These are phyloP conservation scores for Dolichallabes microphthalmus DNA, from an alignment of 2,113 vertebrate species.

Conservation along the genomic window DNA sequence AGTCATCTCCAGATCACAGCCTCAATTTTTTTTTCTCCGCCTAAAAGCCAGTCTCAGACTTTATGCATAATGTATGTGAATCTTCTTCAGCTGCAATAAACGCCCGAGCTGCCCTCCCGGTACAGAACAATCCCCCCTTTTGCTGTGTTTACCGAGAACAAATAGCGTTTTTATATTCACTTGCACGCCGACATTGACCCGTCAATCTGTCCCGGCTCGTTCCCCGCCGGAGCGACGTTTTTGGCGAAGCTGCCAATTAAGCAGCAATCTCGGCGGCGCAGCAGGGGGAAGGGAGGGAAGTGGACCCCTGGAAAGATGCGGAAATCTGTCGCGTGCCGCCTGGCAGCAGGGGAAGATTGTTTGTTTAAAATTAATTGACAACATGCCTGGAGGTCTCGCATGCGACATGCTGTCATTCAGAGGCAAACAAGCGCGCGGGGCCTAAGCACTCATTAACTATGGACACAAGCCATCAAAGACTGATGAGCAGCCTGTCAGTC, in stretches of 20 bases:
- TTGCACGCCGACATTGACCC: conserved; percentile 41
- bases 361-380: conserved; percentile 39
- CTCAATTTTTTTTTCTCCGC: not conserved
- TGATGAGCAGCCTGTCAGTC: not conserved
- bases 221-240: conserved; percentile 5
- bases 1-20: conserved; percentile 7
- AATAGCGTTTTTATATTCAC: conserved; percentile 51
- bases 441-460: not conserved
- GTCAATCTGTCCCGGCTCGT: conserved; percentile 34
- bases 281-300: not conserved
- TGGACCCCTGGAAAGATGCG: conserved; percentile 3
- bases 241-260: conserved; percentile 48
- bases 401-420: conserved; percentile 2
- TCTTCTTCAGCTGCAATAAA: conserved; percentile 32
- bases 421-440: not conserved
- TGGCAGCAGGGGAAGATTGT: not conserved
- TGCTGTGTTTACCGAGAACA: conserved; percentile 50
- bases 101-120: not conserved
- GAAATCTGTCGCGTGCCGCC: not conserved
- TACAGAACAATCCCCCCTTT: conserved; percentile 45
- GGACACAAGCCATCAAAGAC: not conserved
- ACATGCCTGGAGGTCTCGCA: conserved; percentile 7
- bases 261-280: conserved; percentile 13
- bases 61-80: conserved; percentile 40
- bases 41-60: not conserved